Evolutionary conservation across 2,888 invertebrate genomes (phyloP).

Genomic region (Eupithecia pulchellata): DNA sequence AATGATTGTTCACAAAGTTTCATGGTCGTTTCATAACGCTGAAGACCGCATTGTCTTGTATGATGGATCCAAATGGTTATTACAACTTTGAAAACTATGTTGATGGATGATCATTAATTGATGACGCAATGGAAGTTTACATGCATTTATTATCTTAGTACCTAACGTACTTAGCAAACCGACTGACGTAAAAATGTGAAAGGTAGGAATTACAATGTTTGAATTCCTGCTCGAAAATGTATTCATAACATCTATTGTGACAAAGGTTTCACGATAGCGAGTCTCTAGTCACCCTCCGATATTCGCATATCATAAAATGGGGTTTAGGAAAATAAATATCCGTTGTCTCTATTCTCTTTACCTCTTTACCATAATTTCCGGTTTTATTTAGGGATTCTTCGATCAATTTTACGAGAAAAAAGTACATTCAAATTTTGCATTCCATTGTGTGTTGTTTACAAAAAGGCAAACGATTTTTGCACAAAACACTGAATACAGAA

Average conservation of each 20-base stretch:
- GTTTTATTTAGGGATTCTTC: not conserved
- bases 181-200: not conserved
- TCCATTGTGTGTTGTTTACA: not conserved
- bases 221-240: not conserved
- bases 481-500: not conserved
- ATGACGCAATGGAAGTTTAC: too few species aligned
- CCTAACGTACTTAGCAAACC: not conserved
- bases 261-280: not conserved
- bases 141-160: not conserved
- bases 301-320: slow-evolving; percentile 33
- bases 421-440: not conserved
- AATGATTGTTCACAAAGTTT: not conserved
- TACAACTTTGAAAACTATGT: not conserved
- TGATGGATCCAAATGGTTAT: not conserved
- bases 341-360: slow-evolving; percentile 40
- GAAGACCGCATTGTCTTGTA: not conserved
- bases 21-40: too few species aligned
- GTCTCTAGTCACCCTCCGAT: slow-evolving; percentile 16
- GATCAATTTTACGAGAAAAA: not conserved
- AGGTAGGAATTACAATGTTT: not conserved
- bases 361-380: slow-evolving; percentile 7
- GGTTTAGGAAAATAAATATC: slow-evolving; percentile 40
- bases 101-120: not conserved
- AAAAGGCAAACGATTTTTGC: not conserved
- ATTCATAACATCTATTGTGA: not conserved